phyloP scores from a whole-genome alignment of 2,797 vertebrate species.

The Esox lucius region DNA sequence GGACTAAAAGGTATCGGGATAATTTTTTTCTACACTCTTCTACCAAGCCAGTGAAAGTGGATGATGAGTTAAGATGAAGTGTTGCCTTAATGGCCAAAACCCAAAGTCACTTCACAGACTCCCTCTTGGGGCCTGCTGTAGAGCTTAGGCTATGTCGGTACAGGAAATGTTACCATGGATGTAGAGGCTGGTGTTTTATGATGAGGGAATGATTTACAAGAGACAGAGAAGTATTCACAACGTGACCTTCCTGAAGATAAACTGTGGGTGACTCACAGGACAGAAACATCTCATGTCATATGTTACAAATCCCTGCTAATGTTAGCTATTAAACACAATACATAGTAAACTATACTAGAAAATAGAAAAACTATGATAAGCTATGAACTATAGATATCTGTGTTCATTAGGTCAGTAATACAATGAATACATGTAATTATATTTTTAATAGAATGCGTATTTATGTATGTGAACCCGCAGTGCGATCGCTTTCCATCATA shows the following conservation, averaged over 20 bases:
- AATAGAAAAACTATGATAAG: slow-evolving; percentile 22
- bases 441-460: neutral
- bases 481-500: neutral
- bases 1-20: too few relatives aligned
- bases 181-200: neutral
- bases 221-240: neutral
- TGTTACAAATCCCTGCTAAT: neutral
- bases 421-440: slow-evolving; percentile 6
- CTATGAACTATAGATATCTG: slow-evolving; percentile 7
- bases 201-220: neutral
- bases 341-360: neutral
- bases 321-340: neutral
- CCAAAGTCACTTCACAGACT: too few relatives aligned
- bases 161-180: slow-evolving; percentile 26
- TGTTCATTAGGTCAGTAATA: slow-evolving; percentile 22
- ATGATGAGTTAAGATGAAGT: too few relatives aligned
- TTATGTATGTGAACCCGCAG: neutral
- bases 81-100: too few relatives aligned
- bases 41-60: too few relatives aligned
- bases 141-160: neutral
- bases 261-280: neutral
- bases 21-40: too few relatives aligned
- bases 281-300: neutral
- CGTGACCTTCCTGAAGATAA: neutral
- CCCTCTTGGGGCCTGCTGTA: too few relatives aligned